Evolutionary conservation across 2,113 vertebrate species (phyloP), one percentile per base, ranked within the genome.

Genomic region (Aptenodytes forsteri): DNA sequence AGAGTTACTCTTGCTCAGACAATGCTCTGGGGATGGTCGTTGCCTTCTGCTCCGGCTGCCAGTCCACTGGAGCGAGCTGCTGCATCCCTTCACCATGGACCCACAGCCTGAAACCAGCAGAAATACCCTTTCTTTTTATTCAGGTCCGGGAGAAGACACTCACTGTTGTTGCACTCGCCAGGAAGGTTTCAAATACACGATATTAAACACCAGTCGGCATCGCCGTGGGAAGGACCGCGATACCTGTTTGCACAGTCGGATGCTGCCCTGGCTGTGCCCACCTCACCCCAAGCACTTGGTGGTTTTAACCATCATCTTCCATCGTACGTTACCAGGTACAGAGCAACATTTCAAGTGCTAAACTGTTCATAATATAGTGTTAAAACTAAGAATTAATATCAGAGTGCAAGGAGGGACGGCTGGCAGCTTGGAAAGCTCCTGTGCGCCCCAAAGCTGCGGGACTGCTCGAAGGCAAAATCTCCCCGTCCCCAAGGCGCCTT

Each of bases 121-220:
- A 78, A 76, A 73, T 8, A 2, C 4, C 2, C 7, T 9, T 34
- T 81, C 16, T 44, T 40, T 26, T 42, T 40, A 10, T 10, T 13
- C 16, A 9, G 7, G 7, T 78, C 18, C 59, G 25, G 61, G 69
- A 55, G 40, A 56, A 30, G 25, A 4, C 9, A 6, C 8, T 50
- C 0, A 0, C 30, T 42, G 18, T 13, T 19, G 16, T 42, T 19
- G 14, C 2, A 0, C 34, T 49, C 3, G 0, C 5, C 7, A 1
- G n/a, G 26, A 42, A 69, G 55, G 26, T 42, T 64, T 36, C 36
- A 40, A 36, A 44, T 2, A 12, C 4, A 1, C 0, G 7, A 0
- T 17, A 7, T 54, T 11, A 16, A 61, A 21, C 7, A 2, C 27
- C 22, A 6, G 58, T 7, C 1, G 3, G 34, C 9, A 21, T 14